Evolutionary conservation across 2,797 vertebrate species (phyloP).

Genomic region (Emys orbicularis): DNA sequence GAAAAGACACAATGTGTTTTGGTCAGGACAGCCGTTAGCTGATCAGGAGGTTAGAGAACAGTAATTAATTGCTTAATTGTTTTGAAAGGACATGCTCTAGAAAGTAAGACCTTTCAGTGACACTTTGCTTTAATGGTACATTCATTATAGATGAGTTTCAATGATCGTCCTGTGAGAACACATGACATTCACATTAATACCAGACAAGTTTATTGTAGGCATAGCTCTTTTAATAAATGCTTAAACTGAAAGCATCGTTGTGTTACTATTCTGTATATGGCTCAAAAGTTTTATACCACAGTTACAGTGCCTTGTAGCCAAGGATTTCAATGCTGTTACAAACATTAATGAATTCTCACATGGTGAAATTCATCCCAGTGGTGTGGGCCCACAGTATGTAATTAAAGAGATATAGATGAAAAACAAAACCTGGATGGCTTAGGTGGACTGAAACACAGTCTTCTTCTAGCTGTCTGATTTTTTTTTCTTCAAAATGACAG

Average conservation of each 20-base stretch:
- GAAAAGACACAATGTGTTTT: constrained; percentile 15
- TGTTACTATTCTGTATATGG: background rate
- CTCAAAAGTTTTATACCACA: constrained; percentile 2
- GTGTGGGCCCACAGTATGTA: background rate
- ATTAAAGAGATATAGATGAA: background rate
- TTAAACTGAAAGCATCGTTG: constrained; percentile 11
- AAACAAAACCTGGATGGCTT: background rate
- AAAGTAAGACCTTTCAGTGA: constrained; percentile 43
- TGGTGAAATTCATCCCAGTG: background rate
- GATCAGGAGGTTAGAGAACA: constrained; percentile 47
- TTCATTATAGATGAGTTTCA: constrained; percentile 61
- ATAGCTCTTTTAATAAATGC: background rate
- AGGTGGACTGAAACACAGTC: background rate
- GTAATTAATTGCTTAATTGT: constrained; percentile 66
- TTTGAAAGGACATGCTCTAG: constrained; percentile 55
- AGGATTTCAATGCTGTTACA: background rate
- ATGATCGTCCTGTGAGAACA: background rate
- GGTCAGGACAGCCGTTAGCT: background rate
- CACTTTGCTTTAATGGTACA: background rate
- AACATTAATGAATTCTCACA: background rate
- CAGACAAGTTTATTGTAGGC: background rate
- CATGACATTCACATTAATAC: constrained; percentile 12
- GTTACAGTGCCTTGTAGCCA: background rate
- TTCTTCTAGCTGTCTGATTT: background rate
- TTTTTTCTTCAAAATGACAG: background rate